Base-by-base conservation (phyloP, 2,113 vertebrate species). In the Mystacornis crossleyi region DNA sequence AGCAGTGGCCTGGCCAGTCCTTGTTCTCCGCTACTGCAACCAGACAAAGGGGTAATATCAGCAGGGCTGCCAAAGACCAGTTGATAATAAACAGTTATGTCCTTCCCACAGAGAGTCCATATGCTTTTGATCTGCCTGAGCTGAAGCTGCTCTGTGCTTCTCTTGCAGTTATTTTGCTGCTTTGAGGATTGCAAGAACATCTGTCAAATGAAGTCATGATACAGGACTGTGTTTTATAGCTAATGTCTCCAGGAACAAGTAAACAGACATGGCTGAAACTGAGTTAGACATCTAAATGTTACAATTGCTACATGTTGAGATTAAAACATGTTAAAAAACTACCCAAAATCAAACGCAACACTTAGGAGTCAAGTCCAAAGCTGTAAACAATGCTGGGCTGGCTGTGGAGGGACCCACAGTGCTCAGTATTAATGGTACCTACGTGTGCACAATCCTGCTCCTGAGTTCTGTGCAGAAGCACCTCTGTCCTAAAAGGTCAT, bases 301-400 rank as follows among this genome's bases (percentile, higher is more conserved):
- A 29, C 16, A 71, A 28, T 8, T 2, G 1, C 6, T 57, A 19
- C 2, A 2, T 1, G 3, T 4, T 48, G 25, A 77, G 67, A 65
- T 26, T 40, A 9, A 82, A 20, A 28, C 6, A 13, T 17, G 31
- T 29, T 40, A 8, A 74, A 55, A 45, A 34, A 3, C 3, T 6
- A 45, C 18, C 19, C 20, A 60, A 77, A 93, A 81, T 65, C 11
- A 60, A 65, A 48, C 14, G 24, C 29, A 78, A 58, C 6, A 14
- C 21, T 61, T 69, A 8, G 10, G n/a, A 57, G 31, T 38, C 31
- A 45, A 69, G 18, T 29, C n/a, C 25, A 61, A 65, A 83, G 65
- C 12, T 26, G 18, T 55, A 57, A 82, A 13, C 8, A 5, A 21
- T 64, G 53, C 19, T 88, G 18, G 16, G 29, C 18, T 88, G 61